Evolutionary conservation across 2,113 vertebrate species (phyloP).

Genomic region (Danio rerio): DNA sequence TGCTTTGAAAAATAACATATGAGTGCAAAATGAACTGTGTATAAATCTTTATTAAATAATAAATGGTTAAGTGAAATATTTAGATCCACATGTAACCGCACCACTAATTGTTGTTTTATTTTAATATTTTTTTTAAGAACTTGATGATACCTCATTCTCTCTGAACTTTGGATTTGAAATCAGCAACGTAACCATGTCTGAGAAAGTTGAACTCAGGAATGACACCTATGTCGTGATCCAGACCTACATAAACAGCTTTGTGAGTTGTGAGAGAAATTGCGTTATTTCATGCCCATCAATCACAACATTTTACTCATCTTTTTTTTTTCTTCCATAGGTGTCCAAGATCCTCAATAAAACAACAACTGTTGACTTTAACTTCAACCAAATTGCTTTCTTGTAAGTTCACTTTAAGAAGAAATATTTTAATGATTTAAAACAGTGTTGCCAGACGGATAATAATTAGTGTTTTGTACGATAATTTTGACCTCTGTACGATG

Average conservation of each 20-base stretch:
- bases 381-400: constrained; percentile 9
- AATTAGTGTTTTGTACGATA: too few relatives aligned
- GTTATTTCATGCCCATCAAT: neutral
- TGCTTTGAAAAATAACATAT: neutral
- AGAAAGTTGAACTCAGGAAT: neutral
- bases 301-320: neutral
- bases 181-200: constrained; percentile 25
- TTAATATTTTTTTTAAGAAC: constrained; percentile 6
- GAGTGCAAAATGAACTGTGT: neutral
- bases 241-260: constrained; percentile 19
- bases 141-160: neutral
- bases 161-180: constrained; percentile 46
- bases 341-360: constrained; percentile 42
- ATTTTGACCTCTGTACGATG: too few relatives aligned
- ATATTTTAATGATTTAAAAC: too few relatives aligned
- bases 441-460: too few relatives aligned
- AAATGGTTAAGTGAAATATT: neutral
- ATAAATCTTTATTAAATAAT: neutral
- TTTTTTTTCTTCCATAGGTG: constrained; percentile 20
- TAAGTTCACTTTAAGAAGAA: neutral
- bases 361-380: constrained; percentile 9
- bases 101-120: neutral
- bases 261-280: constrained; percentile 25
- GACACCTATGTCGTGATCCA: constrained; percentile 31
- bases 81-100: neutral